phyloP scores from a whole-genome alignment of 2,113 vertebrate species.

The Diadophis punctatus region DNA sequence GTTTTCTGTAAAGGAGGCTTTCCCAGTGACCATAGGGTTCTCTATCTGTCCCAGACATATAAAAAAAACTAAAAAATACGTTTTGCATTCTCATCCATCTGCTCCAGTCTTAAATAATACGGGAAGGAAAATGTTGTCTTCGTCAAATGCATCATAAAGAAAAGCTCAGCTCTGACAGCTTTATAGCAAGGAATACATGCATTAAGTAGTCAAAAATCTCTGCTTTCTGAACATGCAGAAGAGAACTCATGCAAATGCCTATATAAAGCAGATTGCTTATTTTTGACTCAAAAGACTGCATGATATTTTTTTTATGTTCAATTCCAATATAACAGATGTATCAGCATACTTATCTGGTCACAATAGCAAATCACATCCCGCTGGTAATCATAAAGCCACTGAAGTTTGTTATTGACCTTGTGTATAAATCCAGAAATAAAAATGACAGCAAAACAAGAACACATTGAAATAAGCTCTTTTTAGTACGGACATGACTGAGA shows the following conservation, averaged over 20 bases:
- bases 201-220: slow-evolving; percentile 46
- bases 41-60: neutral
- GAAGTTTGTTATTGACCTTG: slow-evolving; percentile 70
- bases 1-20: neutral
- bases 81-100: neutral
- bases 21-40: slow-evolving; percentile 15
- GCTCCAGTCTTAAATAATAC: slow-evolving; percentile 3
- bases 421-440: slow-evolving; percentile 50
- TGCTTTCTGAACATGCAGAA: slow-evolving; percentile 48
- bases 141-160: slow-evolving; percentile 52
- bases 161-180: slow-evolving; percentile 55
- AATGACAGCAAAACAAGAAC: slow-evolving; percentile 2
- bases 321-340: slow-evolving; percentile 64
- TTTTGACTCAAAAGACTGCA: slow-evolving; percentile 59
- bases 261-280: slow-evolving; percentile 61
- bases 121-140: slow-evolving; percentile 42
- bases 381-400: slow-evolving; percentile 68
- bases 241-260: slow-evolving; percentile 67
- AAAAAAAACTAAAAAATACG: neutral
- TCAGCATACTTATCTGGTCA: slow-evolving; percentile 65
- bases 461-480: neutral
- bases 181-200: slow-evolving; percentile 62
- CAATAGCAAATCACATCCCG: slow-evolving; percentile 67
- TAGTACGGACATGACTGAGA: neutral
- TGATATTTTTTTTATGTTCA: slow-evolving; percentile 58